These are phyloP conservation scores for Luidia sarsii DNA, from an alignment of 53 echinoderm and acorn worm genomes.

Conservation along the genomic window DNA sequence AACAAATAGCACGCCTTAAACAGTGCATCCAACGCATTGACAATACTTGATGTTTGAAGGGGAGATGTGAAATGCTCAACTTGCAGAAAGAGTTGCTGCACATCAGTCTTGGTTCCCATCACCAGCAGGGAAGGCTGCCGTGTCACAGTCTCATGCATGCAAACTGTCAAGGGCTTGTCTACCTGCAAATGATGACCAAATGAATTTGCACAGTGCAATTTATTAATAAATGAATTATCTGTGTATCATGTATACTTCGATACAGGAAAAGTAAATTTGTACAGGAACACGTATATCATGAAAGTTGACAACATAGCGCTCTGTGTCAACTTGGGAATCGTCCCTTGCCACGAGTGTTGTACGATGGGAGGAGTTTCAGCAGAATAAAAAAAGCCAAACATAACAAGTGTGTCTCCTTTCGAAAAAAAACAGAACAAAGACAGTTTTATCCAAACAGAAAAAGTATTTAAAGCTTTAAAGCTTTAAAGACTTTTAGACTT, in stretches of 20 bases:
- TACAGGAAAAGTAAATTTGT: no score
- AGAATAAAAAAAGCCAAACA: neutral
- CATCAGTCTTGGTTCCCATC: neutral
- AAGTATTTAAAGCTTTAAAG: no score
- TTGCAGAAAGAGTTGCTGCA: neutral
- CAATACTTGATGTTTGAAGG: neutral
- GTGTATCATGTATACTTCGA: no score
- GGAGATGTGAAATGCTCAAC: neutral
- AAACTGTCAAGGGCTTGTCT: neutral
- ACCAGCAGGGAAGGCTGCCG: neutral
- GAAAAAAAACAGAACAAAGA: neutral
- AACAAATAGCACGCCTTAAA: neutral
- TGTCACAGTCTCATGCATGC: neutral
- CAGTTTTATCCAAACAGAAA: no score
- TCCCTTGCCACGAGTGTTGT: slow-evolving; percentile 20
- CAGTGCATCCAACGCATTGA: neutral
- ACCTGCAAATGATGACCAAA: neutral
- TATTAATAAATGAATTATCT: no score
- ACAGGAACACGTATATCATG: neutral
- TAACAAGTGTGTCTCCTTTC: neutral
- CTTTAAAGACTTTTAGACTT: no score
- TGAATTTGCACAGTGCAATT: no score
- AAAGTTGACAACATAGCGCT: neutral
- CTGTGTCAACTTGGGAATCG: neutral
- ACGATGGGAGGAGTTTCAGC: neutral